Evolutionary conservation across 2,113 vertebrate species (phyloP).

Genomic region (Mesocricetus auratus): DNA sequence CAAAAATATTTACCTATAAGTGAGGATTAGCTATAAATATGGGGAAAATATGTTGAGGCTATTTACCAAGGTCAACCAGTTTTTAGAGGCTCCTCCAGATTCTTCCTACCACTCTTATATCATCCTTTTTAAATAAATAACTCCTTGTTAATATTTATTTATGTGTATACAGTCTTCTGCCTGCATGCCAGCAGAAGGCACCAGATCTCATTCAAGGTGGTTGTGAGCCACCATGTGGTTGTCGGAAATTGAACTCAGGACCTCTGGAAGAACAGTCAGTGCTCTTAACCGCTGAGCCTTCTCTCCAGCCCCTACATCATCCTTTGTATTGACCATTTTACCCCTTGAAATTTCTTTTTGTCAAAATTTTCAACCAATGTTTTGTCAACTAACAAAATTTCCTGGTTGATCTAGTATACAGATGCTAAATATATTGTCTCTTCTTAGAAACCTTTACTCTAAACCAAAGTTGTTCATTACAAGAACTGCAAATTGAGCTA

Average conservation of each 20-base stretch:
- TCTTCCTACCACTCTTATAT: background rate
- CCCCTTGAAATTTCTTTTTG: background rate
- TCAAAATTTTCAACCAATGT: background rate
- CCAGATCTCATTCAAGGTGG: no score
- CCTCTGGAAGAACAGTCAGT: no score
- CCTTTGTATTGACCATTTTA: background rate
- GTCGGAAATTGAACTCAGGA: no score
- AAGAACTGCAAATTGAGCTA: background rate
- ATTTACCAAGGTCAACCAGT: background rate
- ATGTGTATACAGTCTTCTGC: no score
- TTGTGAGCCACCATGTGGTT: no score
- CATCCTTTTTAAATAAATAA: no score
- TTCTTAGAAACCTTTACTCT: background rate
- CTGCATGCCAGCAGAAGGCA: no score
- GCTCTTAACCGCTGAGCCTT: no score
- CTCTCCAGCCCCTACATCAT: no score
- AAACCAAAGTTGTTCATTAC: background rate
- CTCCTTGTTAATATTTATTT: no score
- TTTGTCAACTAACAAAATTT: background rate
- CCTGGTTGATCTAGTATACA: background rate
- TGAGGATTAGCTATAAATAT: background rate
- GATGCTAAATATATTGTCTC: background rate
- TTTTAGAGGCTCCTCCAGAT: background rate
- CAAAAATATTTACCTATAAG: background rate
- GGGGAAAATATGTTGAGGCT: background rate